Evolutionary conservation across 1,140 invertebrate species (phyloP).

Genomic region (Bombus polaris): DNA sequence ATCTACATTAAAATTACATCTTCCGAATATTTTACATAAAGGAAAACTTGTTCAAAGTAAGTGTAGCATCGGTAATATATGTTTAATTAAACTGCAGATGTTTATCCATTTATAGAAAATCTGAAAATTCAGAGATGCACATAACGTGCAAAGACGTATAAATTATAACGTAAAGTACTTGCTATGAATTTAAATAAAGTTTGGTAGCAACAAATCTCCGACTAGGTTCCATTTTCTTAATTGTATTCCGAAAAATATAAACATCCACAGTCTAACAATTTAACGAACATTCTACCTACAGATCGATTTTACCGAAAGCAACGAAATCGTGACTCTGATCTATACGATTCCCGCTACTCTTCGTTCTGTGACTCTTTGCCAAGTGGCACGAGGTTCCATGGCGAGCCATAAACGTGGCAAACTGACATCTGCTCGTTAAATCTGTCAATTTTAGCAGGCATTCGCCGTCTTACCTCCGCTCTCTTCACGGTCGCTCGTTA

Average conservation of each 20-base stretch:
- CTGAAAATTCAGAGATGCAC: neutral
- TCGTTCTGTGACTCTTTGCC: neutral
- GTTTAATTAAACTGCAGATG: neutral
- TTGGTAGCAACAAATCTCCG: neutral
- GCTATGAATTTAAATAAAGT: neutral
- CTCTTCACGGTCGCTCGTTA: conserved; percentile 22
- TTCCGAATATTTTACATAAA: neutral
- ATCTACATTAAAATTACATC: neutral
- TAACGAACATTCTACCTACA: neutral
- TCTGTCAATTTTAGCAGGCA: neutral
- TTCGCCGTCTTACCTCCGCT: conserved; percentile 36
- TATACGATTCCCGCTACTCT: too few species aligned
- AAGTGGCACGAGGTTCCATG: neutral
- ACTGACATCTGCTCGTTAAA: neutral
- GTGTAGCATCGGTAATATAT: neutral
- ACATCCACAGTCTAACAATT: neutral
- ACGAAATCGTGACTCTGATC: neutral
- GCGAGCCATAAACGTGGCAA: neutral
- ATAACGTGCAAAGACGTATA: neutral
- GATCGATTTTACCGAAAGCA: neutral
- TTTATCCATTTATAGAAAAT: neutral
- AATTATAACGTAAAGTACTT: neutral
- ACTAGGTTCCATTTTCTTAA: neutral
- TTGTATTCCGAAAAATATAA: neutral
- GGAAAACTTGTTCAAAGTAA: neutral